Evolutionary conservation across 2,888 invertebrate species (phyloP), one percentile per base, ranked within the genome.

Genomic region (Andrena haemorrhoa): DNA sequence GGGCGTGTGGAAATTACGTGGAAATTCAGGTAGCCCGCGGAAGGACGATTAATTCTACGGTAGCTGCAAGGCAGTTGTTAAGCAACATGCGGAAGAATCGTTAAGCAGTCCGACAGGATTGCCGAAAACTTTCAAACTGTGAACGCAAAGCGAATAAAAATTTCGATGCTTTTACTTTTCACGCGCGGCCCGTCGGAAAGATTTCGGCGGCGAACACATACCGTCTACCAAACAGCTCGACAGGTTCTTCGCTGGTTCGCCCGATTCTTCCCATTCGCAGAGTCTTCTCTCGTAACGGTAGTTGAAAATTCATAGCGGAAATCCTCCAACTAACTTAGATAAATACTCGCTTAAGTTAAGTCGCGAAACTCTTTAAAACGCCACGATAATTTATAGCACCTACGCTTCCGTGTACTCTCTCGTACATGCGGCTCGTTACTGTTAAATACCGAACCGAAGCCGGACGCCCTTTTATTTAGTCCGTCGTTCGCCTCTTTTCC

Each of bases 131-230:
- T 78, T 74, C 68, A 26, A 74, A 12, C 51, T 10, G 53, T 8
- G 53, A 35, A 78, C 61, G 53, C 78, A 8, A 8, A n/a, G 6
- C 47, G 75, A 63, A 74, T 75, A 63, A 69, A 69, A 63, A 74
- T 74, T 12, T 51, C 47, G 68, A 53, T 31, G 47, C 60, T 26
- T 74, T 78, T 68, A 16, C 65, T 29, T 29, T n/a, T 49, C 29
- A 31, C 29, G 29, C 29, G 16, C 5, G 20, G 31, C 10, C 10
- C 8, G 61, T 16, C 10, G 31, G 35, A 35, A 8, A 12, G n/a
- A n/a, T 53, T 33, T 66, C 33, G 20, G n/a, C 29, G 10, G 31
- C 49, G 49, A 56, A 20, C 49, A 4, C 35, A 41, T 5, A 10
- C 29, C 41, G 20, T 10, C 53, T 35, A 29, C 12, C 20, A 0